Evolutionary conservation across 2,797 vertebrate genomes (phyloP), one percentile per base, ranked within the genome.

Genomic region (Leptoclinus maculatus): DNA sequence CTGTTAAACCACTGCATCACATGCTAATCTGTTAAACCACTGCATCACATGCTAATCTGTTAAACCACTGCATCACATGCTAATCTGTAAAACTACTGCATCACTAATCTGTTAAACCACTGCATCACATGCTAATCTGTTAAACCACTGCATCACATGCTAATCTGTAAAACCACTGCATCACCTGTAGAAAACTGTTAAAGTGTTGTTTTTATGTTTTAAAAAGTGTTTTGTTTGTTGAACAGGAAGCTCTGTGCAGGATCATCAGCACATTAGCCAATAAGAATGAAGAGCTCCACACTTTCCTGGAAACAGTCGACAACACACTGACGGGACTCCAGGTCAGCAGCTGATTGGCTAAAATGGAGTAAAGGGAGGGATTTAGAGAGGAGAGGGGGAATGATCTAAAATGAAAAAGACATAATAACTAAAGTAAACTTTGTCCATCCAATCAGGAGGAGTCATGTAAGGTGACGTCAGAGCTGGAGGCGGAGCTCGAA

Each of bases 251-350:
- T 81, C 93, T 99, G 85, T 94, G 96, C 83, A 96, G 97, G 91
- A 99, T 99, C 92, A 97, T 98, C 76, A 94, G 93, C 91, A 99
- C 97, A 3, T 90, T 99, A 77, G 94, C 96, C 58, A 97, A 91
- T 93, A 99, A 99, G 94, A 97, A 97, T 77, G 96, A 97, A 85
- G 98, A 99, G 93, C 97, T 99, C 47, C 96, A 97, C 72, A 95
- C 93, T 91, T 97, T 98, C 89, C 95, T 98, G 88, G 97, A 97
- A 64, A 94, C 94, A 11, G 87, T 99, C 47, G 95, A 95, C 76
- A 91, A 94, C 79, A 96, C 95, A 21, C 87, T 97, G 79, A 92
- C 91, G 66, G 96, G 95, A 78, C 93, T 98, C 80, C 96, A 98
- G 97, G 97, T 99, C 93, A 90, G 90, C 7, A 49, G 23, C 60